These are phyloP conservation scores for Panulirus ornatus DNA, from an alignment of 1,140 invertebrate genomes.

Conservation along the genomic window DNA sequence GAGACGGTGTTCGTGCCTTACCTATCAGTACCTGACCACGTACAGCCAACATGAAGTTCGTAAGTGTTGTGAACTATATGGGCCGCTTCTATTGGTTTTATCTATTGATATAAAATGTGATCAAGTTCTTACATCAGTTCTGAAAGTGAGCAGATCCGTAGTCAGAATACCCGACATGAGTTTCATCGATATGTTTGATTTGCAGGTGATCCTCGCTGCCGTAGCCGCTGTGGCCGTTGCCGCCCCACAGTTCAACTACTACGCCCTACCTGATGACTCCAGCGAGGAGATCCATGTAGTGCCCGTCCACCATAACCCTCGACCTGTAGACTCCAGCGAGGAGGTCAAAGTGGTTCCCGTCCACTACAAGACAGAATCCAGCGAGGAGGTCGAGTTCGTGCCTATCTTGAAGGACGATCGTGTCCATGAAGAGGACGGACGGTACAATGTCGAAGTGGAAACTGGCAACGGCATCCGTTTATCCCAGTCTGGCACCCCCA, in stretches of 20 bases:
- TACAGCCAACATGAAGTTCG: neutral
- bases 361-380: neutral
- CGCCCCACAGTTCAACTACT: too few species aligned
- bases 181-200: too few species aligned
- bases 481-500: conserved; percentile 57
- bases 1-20: neutral
- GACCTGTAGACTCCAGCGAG: too few species aligned
- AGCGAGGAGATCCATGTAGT: too few species aligned
- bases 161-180: too few species aligned
- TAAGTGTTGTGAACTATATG: neutral
- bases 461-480: conserved; percentile 66
- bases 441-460: conserved; percentile 65
- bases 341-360: neutral
- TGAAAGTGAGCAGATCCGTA: too few species aligned
- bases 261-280: too few species aligned
- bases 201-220: neutral
- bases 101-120: neutral
- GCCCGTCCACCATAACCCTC: too few species aligned
- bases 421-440: conserved; percentile 64
- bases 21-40: neutral
- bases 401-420: conserved; percentile 24
- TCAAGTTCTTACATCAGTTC: neutral
- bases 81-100: too few species aligned
- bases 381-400: neutral
- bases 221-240: neutral